Conservation (phyloP, 2,113 vertebrate genomes). For the Vidua macroura region DNA sequence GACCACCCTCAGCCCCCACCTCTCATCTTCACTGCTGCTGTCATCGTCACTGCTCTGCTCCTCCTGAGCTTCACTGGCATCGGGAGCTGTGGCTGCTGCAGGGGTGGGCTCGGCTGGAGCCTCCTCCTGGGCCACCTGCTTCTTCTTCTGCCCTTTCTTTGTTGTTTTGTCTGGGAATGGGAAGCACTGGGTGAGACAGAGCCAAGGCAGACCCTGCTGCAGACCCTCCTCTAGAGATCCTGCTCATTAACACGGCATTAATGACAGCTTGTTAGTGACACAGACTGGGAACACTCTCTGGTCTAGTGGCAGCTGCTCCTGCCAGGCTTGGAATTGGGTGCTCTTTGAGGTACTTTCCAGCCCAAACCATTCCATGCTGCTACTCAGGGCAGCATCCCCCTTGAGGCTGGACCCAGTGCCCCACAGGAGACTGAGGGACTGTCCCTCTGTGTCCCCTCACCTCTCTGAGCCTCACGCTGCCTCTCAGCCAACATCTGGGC, state of each 20-base stretch:
- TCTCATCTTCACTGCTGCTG: conserved; percentile 80
- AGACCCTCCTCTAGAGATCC: neutral
- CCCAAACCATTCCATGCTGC: neutral
- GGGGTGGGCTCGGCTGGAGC: neutral
- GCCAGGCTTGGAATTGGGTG: neutral
- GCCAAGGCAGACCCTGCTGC: neutral
- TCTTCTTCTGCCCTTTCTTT: neutral
- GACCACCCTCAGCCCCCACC: conserved; percentile 45
- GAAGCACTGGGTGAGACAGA: neutral
- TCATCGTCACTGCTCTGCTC: conserved; percentile 59
- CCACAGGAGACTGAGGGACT: rapidly evolving
- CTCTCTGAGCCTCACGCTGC: neutral
- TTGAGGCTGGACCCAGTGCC: rapidly evolving
- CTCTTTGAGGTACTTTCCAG: neutral
- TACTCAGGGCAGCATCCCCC: neutral
- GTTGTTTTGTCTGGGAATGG: neutral
- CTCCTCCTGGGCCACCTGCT: neutral
- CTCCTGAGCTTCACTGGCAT: rapidly evolving
- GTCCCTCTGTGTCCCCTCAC: neutral
- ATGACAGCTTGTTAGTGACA: rapidly evolving
- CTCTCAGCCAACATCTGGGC: conserved; percentile 75
- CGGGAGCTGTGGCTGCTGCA: rapidly evolving
- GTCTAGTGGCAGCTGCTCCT: neutral
- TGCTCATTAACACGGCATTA: neutral
- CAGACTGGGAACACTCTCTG: neutral